Evolutionary conservation across 2,888 invertebrate genomes (phyloP).

Genomic region (Epinotia brunnichana): DNA sequence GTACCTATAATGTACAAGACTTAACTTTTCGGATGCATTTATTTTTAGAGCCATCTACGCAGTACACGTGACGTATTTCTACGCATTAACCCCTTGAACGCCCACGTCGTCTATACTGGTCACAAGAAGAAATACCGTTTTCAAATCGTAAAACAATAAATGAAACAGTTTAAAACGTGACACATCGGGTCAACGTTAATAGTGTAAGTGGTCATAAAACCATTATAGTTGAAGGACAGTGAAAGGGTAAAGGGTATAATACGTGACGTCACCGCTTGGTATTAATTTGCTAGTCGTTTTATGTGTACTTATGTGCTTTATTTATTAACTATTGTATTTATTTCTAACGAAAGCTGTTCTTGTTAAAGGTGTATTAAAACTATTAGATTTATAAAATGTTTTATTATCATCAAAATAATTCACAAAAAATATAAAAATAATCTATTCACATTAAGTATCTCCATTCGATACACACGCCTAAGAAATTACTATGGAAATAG

Average conservation of each 20-base stretch:
- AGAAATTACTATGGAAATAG: no score
- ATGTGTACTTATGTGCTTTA: slow-evolving; percentile 27
- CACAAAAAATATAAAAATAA: slow-evolving; percentile 30
- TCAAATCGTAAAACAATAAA: neutral
- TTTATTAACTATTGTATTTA: slow-evolving; percentile 30
- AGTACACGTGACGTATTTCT: neutral
- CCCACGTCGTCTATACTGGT: neutral
- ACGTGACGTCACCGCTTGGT: slow-evolving; percentile 8
- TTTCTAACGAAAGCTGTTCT: slow-evolving; percentile 27
- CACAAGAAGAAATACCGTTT: neutral
- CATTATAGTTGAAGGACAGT: no score
- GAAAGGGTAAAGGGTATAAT: neutral
- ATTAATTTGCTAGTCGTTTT: slow-evolving; percentile 32
- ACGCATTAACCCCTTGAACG: neutral
- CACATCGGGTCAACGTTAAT: no score
- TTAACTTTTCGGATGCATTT: slow-evolving; percentile 35
- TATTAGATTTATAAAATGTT: slow-evolving; percentile 19
- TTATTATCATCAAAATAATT: slow-evolving; percentile 20
- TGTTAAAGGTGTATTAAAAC: slow-evolving; percentile 28
- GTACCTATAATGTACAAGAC: slow-evolving; percentile 32
- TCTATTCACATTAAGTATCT: slow-evolving; percentile 1
- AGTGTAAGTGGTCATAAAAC: no score
- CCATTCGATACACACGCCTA: no score
- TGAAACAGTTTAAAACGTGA: no score
- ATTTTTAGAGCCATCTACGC: slow-evolving; percentile 6